These are phyloP conservation scores for Phrynocephalus vlangalii DNA, from an alignment of 2,797 vertebrate species.

Conservation along the genomic window DNA sequence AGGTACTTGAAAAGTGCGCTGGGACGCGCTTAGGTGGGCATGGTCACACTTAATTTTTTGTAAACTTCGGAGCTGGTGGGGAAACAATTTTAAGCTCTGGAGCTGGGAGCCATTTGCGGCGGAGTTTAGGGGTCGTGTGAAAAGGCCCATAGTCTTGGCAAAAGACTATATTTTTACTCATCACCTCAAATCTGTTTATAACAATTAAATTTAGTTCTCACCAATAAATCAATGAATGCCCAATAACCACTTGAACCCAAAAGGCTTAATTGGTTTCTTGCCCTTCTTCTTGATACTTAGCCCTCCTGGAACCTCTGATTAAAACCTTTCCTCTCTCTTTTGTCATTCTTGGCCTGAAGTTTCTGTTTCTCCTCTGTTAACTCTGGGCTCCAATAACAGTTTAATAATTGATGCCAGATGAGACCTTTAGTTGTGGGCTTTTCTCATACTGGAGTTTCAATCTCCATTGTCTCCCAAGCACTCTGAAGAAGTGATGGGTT, in stretches of 20 bases:
- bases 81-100: too few relatives aligned
- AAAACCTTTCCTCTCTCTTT: not conserved
- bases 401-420: slow-evolving; percentile 17
- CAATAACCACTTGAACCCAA: not conserved
- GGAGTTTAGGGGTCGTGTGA: too few relatives aligned
- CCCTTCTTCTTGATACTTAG: slow-evolving; percentile 10
- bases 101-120: too few relatives aligned
- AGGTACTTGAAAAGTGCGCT: too few relatives aligned
- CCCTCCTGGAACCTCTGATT: not conserved
- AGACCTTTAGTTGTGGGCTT: accelerated
- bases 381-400: slow-evolving; percentile 3
- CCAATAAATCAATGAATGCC: not conserved
- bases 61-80: too few relatives aligned
- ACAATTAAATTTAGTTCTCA: not conserved
- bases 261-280: too few relatives aligned
- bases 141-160: not conserved
- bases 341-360: not conserved
- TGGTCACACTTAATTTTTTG: too few relatives aligned
- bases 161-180: not conserved
- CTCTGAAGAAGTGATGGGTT: not conserved
- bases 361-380: not conserved
- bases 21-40: too few relatives aligned
- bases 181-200: too few relatives aligned
- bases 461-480: slow-evolving; percentile 32
- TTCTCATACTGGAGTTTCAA: slow-evolving; percentile 6